Evolutionary conservation across 2,113 vertebrate genomes (phyloP).

Genomic region (Desmodus rotundus): DNA sequence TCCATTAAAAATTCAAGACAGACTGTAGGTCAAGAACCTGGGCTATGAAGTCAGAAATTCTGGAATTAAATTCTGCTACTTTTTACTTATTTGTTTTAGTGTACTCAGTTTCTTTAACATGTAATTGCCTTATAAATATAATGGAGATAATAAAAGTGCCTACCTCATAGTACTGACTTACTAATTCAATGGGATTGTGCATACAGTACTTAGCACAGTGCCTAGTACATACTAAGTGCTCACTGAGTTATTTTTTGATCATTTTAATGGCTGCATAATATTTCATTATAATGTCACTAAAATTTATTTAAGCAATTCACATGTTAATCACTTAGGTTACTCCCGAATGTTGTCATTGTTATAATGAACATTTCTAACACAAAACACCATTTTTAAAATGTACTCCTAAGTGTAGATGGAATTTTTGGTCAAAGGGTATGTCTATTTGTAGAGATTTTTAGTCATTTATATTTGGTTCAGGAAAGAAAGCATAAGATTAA

Average conservation of each 20-base stretch:
- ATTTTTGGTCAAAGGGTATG: not conserved
- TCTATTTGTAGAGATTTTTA: not conserved
- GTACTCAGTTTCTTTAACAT: not conserved
- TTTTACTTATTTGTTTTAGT: not conserved
- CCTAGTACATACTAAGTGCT: not conserved
- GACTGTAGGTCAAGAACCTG: not conserved
- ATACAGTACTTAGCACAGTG: not conserved
- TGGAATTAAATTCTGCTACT: conserved; percentile 21
- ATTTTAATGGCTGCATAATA: not conserved
- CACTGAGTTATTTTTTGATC: not conserved
- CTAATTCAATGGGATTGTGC: not conserved
- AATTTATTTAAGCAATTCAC: not conserved
- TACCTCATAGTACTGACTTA: not conserved
- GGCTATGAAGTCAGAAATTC: not conserved
- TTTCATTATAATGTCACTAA: not conserved
- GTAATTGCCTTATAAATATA: not conserved
- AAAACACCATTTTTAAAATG: not conserved
- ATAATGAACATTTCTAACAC: not conserved
- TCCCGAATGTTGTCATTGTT: not conserved
- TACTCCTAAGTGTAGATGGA: not conserved
- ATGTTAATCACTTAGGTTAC: not conserved
- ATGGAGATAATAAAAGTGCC: not conserved
- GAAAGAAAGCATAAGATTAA: not conserved
- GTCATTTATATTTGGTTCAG: not conserved
- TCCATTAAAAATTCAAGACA: not conserved